Evolutionary conservation across 2,113 vertebrate species (phyloP), one percentile per base, ranked within the genome.

Genomic region (Neodontobutis hainanensis): DNA sequence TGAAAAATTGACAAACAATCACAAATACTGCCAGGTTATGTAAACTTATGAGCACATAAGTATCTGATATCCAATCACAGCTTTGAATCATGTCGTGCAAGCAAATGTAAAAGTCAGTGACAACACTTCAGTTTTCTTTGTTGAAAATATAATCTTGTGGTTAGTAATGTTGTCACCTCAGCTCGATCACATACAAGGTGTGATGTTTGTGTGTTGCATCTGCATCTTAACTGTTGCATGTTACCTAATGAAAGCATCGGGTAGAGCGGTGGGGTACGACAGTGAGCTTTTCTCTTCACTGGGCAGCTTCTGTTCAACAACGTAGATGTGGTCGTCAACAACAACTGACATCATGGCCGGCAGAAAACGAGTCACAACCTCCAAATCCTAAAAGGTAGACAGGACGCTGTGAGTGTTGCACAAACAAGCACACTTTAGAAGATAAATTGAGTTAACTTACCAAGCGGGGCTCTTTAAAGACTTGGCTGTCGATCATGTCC

Each of bases 401-500:
- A 35, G 38, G 38, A 40, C 5, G 3, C 4, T 8, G 8, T 40
- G 38, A 27, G 19, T 27, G 19, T 3, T 27, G 19, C 0, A 34
- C 8, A n/a, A 15, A 52, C 4, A 5, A 12, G 6, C 16, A 5
- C 11, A 11, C 4, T 2, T 36, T 6, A 53, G 6, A 12, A 48
- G 11, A 14, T 8, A 7, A 2, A 4, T 6, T 49, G 34, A 5
- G 9, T 40, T 14, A 46, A 77, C 80, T 11, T 89, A 99, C 97
- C 95, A 98, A 88, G 81, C 95, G 96, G 16, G 97, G 97, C 79
- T 99, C 97, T 90, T 95, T 98, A 88, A 99, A 99, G 68, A 98
- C 96, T 85, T 99, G 97, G 84, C 97, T 99, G 93, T 99, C 97
- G 1, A 99, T 99, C 95, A 99, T 98, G 89, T 99, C 97, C 97